phyloP scores from a whole-genome alignment of 2,888 invertebrate genomes.

The Ryuthela nishihirai region DNA sequence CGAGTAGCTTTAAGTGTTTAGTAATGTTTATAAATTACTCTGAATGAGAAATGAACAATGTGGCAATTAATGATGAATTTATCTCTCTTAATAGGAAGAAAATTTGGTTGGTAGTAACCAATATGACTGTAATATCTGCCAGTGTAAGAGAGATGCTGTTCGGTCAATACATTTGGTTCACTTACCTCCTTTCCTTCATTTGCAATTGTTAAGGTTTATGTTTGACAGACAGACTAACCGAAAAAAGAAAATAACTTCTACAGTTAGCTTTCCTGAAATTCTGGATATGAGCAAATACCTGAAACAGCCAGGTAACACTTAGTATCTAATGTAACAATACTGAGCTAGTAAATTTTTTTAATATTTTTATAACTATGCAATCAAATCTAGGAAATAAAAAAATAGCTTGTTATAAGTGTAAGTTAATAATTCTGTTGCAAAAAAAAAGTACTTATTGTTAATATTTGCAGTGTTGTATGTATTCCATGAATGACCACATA shows the following conservation, averaged over 20 bases:
- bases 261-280: conserved; percentile 60
- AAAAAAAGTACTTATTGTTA: too few relatives aligned
- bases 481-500: too few relatives aligned
- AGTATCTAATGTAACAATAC: too few relatives aligned
- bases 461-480: too few relatives aligned
- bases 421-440: background rate
- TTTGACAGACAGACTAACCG: conserved; percentile 60
- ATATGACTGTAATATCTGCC: conserved; percentile 59
- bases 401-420: background rate
- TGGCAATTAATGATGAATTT: background rate
- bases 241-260: conserved; percentile 60
- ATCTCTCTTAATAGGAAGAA: conserved; percentile 54
- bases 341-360: too few relatives aligned
- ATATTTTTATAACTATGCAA: too few relatives aligned
- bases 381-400: background rate
- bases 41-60: too few relatives aligned
- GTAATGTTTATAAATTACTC: too few relatives aligned
- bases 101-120: conserved; percentile 59
- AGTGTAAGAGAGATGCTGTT: conserved; percentile 58
- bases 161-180: conserved; percentile 57
- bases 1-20: too few relatives aligned
- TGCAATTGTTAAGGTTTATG: conserved; percentile 61
- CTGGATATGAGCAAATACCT: conserved; percentile 59
- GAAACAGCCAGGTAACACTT: conserved; percentile 42
- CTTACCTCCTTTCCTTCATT: conserved; percentile 60